Conservation (phyloP, 2,797 vertebrate genomes). For the Eulemur albifrons region DNA sequence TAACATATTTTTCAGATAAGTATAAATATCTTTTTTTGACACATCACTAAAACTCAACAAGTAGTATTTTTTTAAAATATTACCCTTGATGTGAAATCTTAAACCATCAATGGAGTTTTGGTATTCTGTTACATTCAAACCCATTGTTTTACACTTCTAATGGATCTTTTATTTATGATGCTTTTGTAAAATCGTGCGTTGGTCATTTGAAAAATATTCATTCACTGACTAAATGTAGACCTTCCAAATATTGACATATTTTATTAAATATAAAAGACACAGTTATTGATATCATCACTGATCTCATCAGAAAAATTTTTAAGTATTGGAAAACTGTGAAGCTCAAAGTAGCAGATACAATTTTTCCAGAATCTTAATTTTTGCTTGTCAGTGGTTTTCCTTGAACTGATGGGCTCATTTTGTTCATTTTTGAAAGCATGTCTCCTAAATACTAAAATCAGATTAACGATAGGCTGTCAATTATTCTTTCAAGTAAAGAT, state of each 20-base stretch:
- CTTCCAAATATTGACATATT: constrained; percentile 5
- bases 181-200: background rate
- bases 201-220: background rate
- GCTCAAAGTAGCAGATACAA: background rate
- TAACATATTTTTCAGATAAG: background rate
- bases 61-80: background rate
- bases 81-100: background rate
- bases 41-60: background rate
- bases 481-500: background rate
- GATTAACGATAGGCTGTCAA: background rate
- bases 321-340: background rate
- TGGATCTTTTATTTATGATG: background rate
- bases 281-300: background rate
- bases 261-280: background rate
- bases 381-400: background rate
- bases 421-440: background rate
- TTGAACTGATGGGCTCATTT: background rate
- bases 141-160: background rate
- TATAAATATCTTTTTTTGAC: background rate
- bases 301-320: background rate
- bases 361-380: background rate
- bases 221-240: background rate
- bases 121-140: background rate
- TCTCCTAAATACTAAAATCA: background rate
- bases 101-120: background rate